Evolutionary conservation across 2,888 invertebrate genomes (phyloP).

Genomic region (Drymonia ruficornis): DNA sequence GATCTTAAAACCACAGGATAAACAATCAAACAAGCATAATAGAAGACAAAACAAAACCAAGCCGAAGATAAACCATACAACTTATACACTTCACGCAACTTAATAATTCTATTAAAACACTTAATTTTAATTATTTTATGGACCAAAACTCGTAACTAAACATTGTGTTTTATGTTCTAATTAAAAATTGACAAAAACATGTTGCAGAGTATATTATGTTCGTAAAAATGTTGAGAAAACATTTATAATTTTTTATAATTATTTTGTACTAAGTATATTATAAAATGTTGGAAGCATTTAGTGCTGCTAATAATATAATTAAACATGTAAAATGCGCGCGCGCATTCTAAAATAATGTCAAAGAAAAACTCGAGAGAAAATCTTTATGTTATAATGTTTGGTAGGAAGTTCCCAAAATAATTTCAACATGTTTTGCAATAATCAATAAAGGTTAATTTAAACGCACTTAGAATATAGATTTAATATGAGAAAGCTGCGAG

Average conservation of each 20-base stretch:
- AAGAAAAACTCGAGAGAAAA: conserved; percentile 37
- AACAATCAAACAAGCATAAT: conserved; percentile 25
- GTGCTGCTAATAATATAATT: conserved; percentile 29
- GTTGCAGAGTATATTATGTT: conserved; percentile 28
- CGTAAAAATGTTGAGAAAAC: conserved; percentile 20
- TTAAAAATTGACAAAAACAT: conserved; percentile 19
- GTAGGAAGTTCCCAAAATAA: conserved; percentile 46
- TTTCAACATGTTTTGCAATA: conserved; percentile 66
- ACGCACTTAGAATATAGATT: conserved; percentile 39
- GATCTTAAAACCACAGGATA: conserved; percentile 40
- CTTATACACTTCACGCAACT: conserved; percentile 24
- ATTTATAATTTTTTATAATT: conserved; percentile 17
- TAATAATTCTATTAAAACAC: conserved; percentile 31
- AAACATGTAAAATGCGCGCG: conserved; percentile 39
- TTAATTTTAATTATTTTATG: conserved; percentile 46
- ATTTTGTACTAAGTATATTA: conserved; percentile 22
- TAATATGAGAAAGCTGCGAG: conserved; percentile 31
- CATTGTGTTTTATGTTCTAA: conserved; percentile 18
- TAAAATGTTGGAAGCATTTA: conserved; percentile 25
- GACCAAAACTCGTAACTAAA: conserved; percentile 44
- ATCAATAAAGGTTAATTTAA: conserved; percentile 39
- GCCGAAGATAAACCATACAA: conserved; percentile 39
- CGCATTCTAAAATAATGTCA: conserved; percentile 34
- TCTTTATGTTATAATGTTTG: conserved; percentile 42
- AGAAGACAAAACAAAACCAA: conserved; percentile 37